These are phyloP conservation scores for Leptodactylus fallax DNA, from an alignment of 2,797 vertebrate species.

Conservation along the genomic window DNA sequence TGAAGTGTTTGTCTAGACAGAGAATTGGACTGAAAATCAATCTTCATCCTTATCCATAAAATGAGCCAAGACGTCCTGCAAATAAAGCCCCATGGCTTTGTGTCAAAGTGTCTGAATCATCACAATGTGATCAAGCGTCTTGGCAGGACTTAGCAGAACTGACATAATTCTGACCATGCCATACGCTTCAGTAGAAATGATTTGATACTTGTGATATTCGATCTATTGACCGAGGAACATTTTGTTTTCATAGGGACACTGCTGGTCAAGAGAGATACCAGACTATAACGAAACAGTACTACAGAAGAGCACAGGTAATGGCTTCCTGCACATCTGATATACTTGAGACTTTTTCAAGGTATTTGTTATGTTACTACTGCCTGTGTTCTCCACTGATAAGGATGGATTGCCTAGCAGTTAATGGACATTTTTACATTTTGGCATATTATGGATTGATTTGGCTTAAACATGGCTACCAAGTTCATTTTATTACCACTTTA, in stretches of 20 bases:
- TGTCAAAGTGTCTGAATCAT: constrained; percentile 44
- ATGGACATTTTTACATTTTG: too few relatives aligned
- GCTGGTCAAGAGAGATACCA: constrained; percentile 96
- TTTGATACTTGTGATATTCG: constrained; percentile 26
- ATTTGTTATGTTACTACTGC: neutral
- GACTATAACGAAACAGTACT: constrained; percentile 96
- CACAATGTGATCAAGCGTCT: constrained; percentile 6
- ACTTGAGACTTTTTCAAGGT: neutral
- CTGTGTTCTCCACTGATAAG: neutral
- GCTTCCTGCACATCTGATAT: neutral
- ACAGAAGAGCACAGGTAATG: constrained; percentile 87
- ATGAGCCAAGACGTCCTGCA: constrained; percentile 3
- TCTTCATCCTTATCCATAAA: constrained; percentile 21
- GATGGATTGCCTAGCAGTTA: too few relatives aligned
- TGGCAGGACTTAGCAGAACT: constrained; percentile 23
- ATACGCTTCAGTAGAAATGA: neutral
- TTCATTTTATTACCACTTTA: neutral
- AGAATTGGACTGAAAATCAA: constrained; percentile 40
- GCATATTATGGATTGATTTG: neutral
- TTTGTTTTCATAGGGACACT: constrained; percentile 85
- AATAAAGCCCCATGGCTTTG: constrained; percentile 29
- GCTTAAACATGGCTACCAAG: neutral
- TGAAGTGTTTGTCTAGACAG: constrained; percentile 38
- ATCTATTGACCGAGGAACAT: constrained; percentile 46
- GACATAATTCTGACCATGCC: constrained; percentile 40